Conservation (phyloP, 2,888 invertebrate species). For the Epinotia nisella region DNA sequence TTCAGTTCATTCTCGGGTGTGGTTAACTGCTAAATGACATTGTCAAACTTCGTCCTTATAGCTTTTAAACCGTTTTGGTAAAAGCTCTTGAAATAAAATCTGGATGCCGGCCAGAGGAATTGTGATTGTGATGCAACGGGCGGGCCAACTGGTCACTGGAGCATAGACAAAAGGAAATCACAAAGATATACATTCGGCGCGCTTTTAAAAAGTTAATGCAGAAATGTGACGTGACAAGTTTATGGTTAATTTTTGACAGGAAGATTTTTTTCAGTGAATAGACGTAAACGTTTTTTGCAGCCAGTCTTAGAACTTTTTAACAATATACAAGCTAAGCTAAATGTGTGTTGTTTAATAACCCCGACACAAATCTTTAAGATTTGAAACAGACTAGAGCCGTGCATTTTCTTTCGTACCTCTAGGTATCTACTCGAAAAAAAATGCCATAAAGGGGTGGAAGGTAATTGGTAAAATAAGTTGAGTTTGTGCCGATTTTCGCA, state of each 20-base stretch:
- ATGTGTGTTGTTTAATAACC: no score
- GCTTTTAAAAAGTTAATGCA: slow-evolving; percentile 28
- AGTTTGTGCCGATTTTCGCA: slow-evolving; percentile 19
- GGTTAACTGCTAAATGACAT: slow-evolving; percentile 39
- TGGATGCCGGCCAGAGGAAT: slow-evolving; percentile 34
- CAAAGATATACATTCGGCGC: slow-evolving; percentile 36
- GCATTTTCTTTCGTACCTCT: no score
- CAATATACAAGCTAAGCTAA: no score
- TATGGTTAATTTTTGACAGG: slow-evolving; percentile 17
- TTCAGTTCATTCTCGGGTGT: slow-evolving; percentile 26
- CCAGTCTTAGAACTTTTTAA: neutral
- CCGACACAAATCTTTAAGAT: no score
- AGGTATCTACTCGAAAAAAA: neutral
- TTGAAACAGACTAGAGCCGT: no score
- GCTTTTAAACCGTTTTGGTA: slow-evolving; percentile 42
- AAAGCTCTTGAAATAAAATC: slow-evolving; percentile 43
- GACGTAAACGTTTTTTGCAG: neutral
- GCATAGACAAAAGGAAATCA: slow-evolving; percentile 43
- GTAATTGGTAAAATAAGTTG: slow-evolving; percentile 4
- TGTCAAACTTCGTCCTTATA: slow-evolving; percentile 41
- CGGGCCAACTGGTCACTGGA: slow-evolving; percentile 41
- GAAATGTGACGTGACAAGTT: slow-evolving; percentile 21
- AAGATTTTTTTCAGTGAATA: slow-evolving; percentile 2
- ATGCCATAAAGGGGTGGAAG: neutral
- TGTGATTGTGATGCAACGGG: slow-evolving; percentile 41